Evolutionary conservation across 2,888 invertebrate species (phyloP), one percentile per base, ranked within the genome.

Genomic region (Drosophila meridiana): DNA sequence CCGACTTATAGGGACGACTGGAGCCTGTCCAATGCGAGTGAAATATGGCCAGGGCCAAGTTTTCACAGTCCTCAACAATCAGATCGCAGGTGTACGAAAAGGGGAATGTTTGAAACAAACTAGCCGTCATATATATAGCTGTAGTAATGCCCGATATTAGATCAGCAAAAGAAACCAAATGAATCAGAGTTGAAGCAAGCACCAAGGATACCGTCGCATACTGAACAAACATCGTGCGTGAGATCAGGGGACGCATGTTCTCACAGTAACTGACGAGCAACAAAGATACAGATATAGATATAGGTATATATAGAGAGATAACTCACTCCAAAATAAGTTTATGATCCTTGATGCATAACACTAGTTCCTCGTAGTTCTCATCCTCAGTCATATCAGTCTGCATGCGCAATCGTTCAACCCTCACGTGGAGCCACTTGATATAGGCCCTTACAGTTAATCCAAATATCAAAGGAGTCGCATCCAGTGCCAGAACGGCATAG

Each of bases 21-120:
- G 76, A 66, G 1, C 62, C 71, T 9, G 63, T 47, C 75, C 75
- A 76, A 11, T 76, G 76, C 1, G 75, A 76, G 20, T 76, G 75
- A 34, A 76, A 76, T 45, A 76, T 52, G 9, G 76, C 36, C 9
- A 66, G 3, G 4, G 65, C 59, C 9, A 76, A 50, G 1, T 47
- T 52, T 3, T 71, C 32, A 4, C 65, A 71, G 8, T 76, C 76
- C 5, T 63, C 60, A 0, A 60, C 38, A 30, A 76, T 76, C 3
- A 66, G 55, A 56, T 76, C 76, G 20, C 76, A 76, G 38, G 71
- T 76, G 4, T 40, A 63, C 8, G 62, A 71, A 11, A 76, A 59
- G 8, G 76, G 76, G 36, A 76, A 76, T 2, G 75, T 62, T 48
- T 76, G 75, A 28, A 76, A 65, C 1, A 71, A 13, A 9, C 50